Base-by-base conservation (phyloP, 1,140 invertebrate species). In the Drosophila seguyi region DNA sequence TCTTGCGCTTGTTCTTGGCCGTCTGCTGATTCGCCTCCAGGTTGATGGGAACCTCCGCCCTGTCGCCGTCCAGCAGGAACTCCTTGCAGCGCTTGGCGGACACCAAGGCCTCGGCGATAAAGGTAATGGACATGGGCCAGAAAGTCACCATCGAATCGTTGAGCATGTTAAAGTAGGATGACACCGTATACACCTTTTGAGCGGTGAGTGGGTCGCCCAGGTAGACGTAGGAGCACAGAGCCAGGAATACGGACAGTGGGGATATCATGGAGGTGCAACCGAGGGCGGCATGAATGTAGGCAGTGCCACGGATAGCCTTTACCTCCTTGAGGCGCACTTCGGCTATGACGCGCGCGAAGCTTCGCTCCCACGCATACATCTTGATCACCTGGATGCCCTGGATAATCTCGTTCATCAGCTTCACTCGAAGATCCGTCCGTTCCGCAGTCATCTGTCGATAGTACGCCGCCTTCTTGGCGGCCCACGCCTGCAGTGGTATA, bases 321-420 rank as follows among this genome's bases (percentile, higher is more conserved):
- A 97, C 94, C 92, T 96, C 95, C 80, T 94, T 95, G 59, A 95
- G 94, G 71, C 59, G 77, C 14, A 92, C 90, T 1, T 91, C 77
- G n/a, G 86, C 94, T 13, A 97, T 94, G 31, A 97, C 93, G 57
- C 94, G 94, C 4, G 95, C 95, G 88, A 98, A 98, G 0, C 96
- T 96, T 61, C 95, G 95, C 91, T 98, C 97, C 97, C 97, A 98
- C 0, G 96, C 95, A 86, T 97, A 98, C 97, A 98, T 98, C 93
- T 99, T 99, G 29, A 96, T 97, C 3, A 95, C 95, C 71, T 96
- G 95, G 27, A 96, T 96, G n/a, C 95, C 96, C 44, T 94, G 94
- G 18, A 98, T 95, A 14, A 98, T 96, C 90, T 98, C 97, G 87
- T 97, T 97, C 94, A 97, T 97, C 8, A 97, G 86, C 47, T 96